Base-by-base conservation (phyloP, 1,140 invertebrate genomes). In the Lepeophtheirus salmonis region DNA sequence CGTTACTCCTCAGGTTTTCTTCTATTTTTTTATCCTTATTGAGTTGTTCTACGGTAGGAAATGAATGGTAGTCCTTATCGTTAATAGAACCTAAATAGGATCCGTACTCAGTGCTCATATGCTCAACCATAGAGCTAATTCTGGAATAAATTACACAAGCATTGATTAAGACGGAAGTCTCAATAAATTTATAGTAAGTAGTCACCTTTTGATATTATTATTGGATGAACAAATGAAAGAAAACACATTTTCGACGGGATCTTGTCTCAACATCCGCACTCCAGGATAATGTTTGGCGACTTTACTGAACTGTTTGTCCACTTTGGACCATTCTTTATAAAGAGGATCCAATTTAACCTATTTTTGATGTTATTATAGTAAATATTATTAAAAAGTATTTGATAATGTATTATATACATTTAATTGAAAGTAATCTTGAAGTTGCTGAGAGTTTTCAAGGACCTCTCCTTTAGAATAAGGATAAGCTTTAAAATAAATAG, bases 211-310 rank as follows among this genome's bases (percentile, higher is more conserved):
- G 56, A 97, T 95, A 67, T 97, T 86, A 71, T 97, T 97, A 69
- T 97, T 97, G 61, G 91, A 87, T 57, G 91, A 96, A 70, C 92
- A 97, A 64, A 97, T 95, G 68, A 97, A 97, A 13, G 87, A 84
- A 68, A 97, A 89, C 0, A 97, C 71, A 75, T 87, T 95, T 74
- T 97, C 94, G 1, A 89, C 74, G 0, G 89, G 81, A 65, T 96
- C 84, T 74, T 60, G 57, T 52, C 81, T 73, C n/a, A 98, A 70
- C 66, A 97, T 86, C 67, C 94, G 77, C 22, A 97, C 83, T 1
- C 90, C 89, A 67, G 78, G 77, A 67, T 83, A 84, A 57, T 82
- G 73, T 61, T 77, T 68, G 24, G 80, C 75, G 24, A 80, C 77
- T 63, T 76, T 72, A 63, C 77, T 71, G 74, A 95, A 95, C 66